phyloP scores from a whole-genome alignment of 2,113 vertebrate species.

The Pantherophis guttatus region DNA sequence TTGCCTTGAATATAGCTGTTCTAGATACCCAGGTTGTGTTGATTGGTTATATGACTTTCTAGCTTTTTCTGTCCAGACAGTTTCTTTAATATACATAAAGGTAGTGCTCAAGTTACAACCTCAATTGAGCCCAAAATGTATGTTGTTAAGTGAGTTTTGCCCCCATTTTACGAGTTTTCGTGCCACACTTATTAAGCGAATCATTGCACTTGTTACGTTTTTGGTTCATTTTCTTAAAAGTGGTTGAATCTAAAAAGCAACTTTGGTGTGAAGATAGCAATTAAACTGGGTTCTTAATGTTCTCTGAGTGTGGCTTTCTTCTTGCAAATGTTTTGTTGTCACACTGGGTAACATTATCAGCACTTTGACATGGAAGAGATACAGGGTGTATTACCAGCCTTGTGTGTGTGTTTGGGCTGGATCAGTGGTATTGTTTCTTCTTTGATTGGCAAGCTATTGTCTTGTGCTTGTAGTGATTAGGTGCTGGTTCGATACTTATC shows the following conservation, averaged over 20 bases:
- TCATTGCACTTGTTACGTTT: not conserved
- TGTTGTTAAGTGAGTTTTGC: not conserved
- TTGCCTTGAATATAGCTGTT: not conserved
- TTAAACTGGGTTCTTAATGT: not conserved
- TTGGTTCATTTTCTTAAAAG: not conserved
- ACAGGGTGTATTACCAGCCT: not conserved
- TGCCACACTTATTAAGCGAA: not conserved
- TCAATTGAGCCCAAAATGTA: not conserved
- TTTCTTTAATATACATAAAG: not conserved
- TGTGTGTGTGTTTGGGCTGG: not conserved
- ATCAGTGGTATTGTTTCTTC: not conserved
- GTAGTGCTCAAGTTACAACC: not conserved
- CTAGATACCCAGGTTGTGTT: not conserved
- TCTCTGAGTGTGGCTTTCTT: not conserved
- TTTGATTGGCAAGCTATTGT: not conserved
- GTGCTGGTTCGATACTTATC: not conserved
- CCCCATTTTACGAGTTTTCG: not conserved
- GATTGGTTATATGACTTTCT: not conserved
- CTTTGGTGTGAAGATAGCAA: not conserved
- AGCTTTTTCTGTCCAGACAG: not conserved
- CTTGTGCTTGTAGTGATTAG: not conserved
- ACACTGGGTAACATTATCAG: not conserved
- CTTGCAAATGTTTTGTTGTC: not conserved
- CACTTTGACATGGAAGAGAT: not conserved
- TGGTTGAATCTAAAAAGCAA: not conserved